Base-by-base conservation (phyloP, 2,113 vertebrate genomes). In the Spilogale gracilis region DNA sequence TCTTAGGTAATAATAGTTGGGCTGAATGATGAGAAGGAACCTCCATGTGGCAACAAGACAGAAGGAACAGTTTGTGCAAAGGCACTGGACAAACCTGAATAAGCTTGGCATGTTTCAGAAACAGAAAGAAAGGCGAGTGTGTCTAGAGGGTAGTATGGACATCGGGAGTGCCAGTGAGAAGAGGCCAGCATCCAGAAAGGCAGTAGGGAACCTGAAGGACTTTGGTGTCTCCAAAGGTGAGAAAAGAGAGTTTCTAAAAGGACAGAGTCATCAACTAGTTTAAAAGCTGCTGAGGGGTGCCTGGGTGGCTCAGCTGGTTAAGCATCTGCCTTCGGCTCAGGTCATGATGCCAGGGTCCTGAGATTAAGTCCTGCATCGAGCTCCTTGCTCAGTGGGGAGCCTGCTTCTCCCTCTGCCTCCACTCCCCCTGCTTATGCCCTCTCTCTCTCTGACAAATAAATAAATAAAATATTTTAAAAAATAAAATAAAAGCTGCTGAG, bases 401-500 rank as follows among this genome's bases (percentile, higher is more conserved):
- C 60, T 61, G 60, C 60, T 60, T 61, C 60, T 61, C 60, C 60
- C 21, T 61, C 60, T 23, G 23, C 60, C 21, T 61, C 58, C 58
- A 2, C 21, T 61, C 21, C 60, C 58, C 21, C 60, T 25, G 60
- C 21, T 61, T 61, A 61, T 61, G 60, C 60, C 60, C 21, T 60
- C 58, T 23, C 52, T 54, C 60, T 61, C 60, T 61, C 60, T 61
- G 23, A 61, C 23, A 61, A 61, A 61, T 61, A 61, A 61, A 61
- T 61, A 61, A 61, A 61, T 61, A 61, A 60, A 60, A 60, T 60
- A 60, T 61, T 61, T 61, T 61, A 4, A 25, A 61, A 61, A 61
- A 61, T 61, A 23, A 61, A 9, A 61, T 87, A 65, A 95, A 97
- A 92, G 38, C 21, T 30, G 65, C 50, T 93, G 65, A 90, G 69